Percentiles rank a stretch among this genome's conserved stretches.
These are phyloP conservation scores for Philaethria dido DNA, from an alignment of 2,888 invertebrate species.

Conservation along the genomic window DNA sequence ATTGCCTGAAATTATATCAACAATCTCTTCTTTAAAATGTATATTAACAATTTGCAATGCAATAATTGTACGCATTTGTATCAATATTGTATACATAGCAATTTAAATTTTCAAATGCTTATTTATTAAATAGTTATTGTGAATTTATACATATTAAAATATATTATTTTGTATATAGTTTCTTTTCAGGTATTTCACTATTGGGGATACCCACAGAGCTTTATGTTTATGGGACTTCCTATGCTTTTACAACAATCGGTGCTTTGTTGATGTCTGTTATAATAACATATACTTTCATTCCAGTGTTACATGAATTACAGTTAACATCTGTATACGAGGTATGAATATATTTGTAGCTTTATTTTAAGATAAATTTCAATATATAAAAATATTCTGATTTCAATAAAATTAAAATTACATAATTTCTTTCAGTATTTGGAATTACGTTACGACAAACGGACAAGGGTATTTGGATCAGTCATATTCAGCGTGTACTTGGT, in stretches of 20 bases:
- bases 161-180: conserved; percentile 69
- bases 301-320: conserved; percentile 88
- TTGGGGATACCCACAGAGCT: conserved; percentile 91
- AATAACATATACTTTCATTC: conserved; percentile 86
- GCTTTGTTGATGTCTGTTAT: conserved; percentile 85
- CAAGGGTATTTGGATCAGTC: conserved; percentile 86
- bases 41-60: too few relatives aligned
- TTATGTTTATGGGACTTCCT: conserved; percentile 90
- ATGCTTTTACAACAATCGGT: conserved; percentile 85
- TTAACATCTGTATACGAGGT: conserved; percentile 91
- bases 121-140: too few relatives aligned
- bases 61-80: too few relatives aligned
- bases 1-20: too few relatives aligned
- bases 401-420: conserved; percentile 6
- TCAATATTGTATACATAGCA: too few relatives aligned
- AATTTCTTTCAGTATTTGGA: conserved; percentile 83
- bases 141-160: background rate
- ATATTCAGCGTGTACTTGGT: conserved; percentile 87
- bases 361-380: too few relatives aligned
- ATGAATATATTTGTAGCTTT: conserved; percentile 39
- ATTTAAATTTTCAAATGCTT: too few relatives aligned
- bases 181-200: conserved; percentile 90
- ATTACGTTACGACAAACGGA: conserved; percentile 85
- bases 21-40: too few relatives aligned
- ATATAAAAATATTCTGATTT: too few relatives aligned